Base-by-base conservation (phyloP, 2,113 vertebrate genomes). In the Hippocampus comes region DNA sequence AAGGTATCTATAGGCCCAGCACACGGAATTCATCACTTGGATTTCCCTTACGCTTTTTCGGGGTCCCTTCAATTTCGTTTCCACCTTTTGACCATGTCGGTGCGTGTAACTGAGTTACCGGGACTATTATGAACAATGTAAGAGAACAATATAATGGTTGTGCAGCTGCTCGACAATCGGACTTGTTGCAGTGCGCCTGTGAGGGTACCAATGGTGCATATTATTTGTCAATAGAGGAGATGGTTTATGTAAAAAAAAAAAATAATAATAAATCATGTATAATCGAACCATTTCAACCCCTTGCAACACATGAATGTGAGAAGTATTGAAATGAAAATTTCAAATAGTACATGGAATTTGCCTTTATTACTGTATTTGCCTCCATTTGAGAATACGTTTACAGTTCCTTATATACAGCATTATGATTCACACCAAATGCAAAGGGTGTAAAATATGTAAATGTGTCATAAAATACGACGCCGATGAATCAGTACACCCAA, bases 1-100 rank as follows among this genome's bases (percentile, higher is more conserved):
- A 96, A 95, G 93, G 93, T 96, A 95, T 96, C 95, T 95, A 92
- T 85, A 89, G 93, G 78, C 91, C 91, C 90, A 89, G 91, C 95
- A 95, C 93, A 93, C 89, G 93, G 96, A 96, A 96, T 95, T 96
- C 94, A 96, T 96, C 94, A 93, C 95, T 95, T 95, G 92, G 90
- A 93, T 94, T 97, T 96, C 95, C 95, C 95, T 94, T 88, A 83
- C 0, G 30, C 84, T 89, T 88, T 93, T 93, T 57, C 90, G 90
- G 34, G 93, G 93, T 94, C 92, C 94, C 83, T 79, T 88, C 79
- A 80, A 91, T 93, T 91, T 93, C 89, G 87, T 87, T 85, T 72
- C 77, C 82, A 80, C 80, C 78, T 82, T 38, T 75, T 68, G 76
- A 76, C 42, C n/a, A 63, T n/a, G 9, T 63, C 42, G n/a, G 73